Evolutionary conservation across 2,113 vertebrate genomes (phyloP).

Genomic region (Melanotaenia duboulayi): DNA sequence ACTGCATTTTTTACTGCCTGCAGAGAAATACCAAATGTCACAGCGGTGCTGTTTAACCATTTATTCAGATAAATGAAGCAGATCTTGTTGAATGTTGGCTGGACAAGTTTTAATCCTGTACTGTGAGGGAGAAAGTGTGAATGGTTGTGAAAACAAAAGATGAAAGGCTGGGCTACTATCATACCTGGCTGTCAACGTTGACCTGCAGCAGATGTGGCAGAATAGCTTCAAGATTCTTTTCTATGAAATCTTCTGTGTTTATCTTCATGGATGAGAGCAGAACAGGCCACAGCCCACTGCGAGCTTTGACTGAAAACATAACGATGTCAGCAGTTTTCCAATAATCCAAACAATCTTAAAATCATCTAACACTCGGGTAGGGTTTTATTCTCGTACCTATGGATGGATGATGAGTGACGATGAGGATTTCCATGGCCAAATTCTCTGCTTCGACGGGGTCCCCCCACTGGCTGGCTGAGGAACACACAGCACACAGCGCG

Average conservation of each 20-base stretch:
- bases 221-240: slow-evolving; percentile 88
- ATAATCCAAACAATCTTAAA: neutral
- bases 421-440: slow-evolving; percentile 89
- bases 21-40: neutral
- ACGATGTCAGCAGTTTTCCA: neutral
- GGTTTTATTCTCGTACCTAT: slow-evolving; percentile 81
- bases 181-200: slow-evolving; percentile 85
- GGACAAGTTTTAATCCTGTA: neutral
- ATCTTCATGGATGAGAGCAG: slow-evolving; percentile 92
- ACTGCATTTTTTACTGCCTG: slow-evolving; percentile 89
- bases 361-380: neutral
- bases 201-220: slow-evolving; percentile 86
- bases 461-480: slow-evolving; percentile 83
- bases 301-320: slow-evolving; percentile 81
- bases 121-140: neutral
- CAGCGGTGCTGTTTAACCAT: neutral
- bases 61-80: too few relatives aligned
- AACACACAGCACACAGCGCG: slow-evolving; percentile 87
- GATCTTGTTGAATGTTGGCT: too few relatives aligned
- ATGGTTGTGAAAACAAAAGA: too few relatives aligned
- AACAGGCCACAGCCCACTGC: slow-evolving; percentile 87
- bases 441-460: slow-evolving; percentile 85
- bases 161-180: neutral
- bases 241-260: slow-evolving; percentile 87
- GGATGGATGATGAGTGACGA: slow-evolving; percentile 92